A percentile compares a stretch with the other conserved stretches of the same genome.
Evolutionary conservation across 2,888 invertebrate species (phyloP).

Genomic region (Sphaeridia pumilis): DNA sequence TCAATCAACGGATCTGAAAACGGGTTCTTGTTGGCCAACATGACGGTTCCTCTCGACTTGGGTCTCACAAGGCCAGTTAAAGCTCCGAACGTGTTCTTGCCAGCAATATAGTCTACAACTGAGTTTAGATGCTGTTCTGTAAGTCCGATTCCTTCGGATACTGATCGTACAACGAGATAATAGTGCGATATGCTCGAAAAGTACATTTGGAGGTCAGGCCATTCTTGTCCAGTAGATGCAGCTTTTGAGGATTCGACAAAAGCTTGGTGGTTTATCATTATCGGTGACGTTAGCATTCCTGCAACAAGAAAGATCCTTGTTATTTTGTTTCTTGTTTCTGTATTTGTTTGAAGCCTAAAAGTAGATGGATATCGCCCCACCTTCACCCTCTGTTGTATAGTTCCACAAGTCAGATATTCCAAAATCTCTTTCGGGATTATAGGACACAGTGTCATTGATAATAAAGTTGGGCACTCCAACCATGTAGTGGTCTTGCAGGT

Average conservation of each 20-base stretch:
- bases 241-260: slow-evolving; percentile 52
- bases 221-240: slow-evolving; percentile 16
- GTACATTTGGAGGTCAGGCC: slow-evolving; percentile 31
- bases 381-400: slow-evolving; percentile 24
- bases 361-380: slow-evolving; percentile 10
- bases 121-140: not conserved
- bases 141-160: not conserved
- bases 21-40: slow-evolving; percentile 42
- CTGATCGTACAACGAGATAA: not conserved
- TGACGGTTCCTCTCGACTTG: slow-evolving; percentile 67
- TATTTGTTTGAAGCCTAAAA: not conserved
- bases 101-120: not conserved
- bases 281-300: slow-evolving; percentile 72
- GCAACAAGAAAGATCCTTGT: not conserved
- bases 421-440: slow-evolving; percentile 26
- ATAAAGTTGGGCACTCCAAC: slow-evolving; percentile 13
- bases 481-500: slow-evolving; percentile 26
- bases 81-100: not conserved
- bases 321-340: not conserved
- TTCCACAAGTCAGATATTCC: slow-evolving; percentile 14
- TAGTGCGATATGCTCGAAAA: slow-evolving; percentile 11
- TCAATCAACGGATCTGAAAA: slow-evolving; percentile 2
- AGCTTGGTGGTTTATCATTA: slow-evolving; percentile 72
- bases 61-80: slow-evolving; percentile 75
- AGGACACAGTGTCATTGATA: slow-evolving; percentile 19